Evolutionary conservation across 2,888 invertebrate species (phyloP).

Genomic region (Epistrophella euchroma): DNA sequence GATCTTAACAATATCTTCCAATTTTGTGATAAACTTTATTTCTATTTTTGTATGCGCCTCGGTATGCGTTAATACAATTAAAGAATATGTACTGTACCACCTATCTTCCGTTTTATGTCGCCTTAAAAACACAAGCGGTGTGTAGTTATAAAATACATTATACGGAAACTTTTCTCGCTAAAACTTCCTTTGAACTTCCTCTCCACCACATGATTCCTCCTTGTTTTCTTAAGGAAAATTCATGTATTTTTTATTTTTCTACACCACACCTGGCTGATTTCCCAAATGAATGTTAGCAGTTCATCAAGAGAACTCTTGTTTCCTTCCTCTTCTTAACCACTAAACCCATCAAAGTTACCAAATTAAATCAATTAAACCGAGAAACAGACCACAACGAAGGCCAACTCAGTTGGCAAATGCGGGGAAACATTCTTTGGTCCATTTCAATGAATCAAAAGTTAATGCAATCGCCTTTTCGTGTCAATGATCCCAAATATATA

Average conservation of each 20-base stretch:
- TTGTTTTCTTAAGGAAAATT: conserved; percentile 2
- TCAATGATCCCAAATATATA: conserved; percentile 27
- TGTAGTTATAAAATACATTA: not conserved
- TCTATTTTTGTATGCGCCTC: no score
- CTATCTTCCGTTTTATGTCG: no score
- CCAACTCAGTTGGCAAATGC: conserved; percentile 52
- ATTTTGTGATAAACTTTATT: no score
- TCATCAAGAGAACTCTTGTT: conserved; percentile 27
- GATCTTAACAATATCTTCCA: no score
- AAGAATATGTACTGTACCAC: no score
- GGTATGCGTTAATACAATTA: no score
- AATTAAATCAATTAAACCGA: conserved; percentile 56
- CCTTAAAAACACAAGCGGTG: not conserved
- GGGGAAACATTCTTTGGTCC: conserved; percentile 19
- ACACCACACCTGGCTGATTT: conserved; percentile 51
- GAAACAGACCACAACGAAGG: conserved; percentile 7
- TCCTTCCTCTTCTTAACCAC: not conserved
- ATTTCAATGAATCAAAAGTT: conserved; percentile 41
- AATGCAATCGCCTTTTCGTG: conserved; percentile 50
- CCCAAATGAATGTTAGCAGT: not conserved
- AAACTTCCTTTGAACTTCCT: not conserved
- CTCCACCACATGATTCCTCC: not conserved
- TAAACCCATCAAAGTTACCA: not conserved
- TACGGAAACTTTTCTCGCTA: no score
- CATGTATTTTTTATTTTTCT: conserved; percentile 53